Conservation (phyloP, 23 tunicate genomes). For the Ascidia mentula region DNA sequence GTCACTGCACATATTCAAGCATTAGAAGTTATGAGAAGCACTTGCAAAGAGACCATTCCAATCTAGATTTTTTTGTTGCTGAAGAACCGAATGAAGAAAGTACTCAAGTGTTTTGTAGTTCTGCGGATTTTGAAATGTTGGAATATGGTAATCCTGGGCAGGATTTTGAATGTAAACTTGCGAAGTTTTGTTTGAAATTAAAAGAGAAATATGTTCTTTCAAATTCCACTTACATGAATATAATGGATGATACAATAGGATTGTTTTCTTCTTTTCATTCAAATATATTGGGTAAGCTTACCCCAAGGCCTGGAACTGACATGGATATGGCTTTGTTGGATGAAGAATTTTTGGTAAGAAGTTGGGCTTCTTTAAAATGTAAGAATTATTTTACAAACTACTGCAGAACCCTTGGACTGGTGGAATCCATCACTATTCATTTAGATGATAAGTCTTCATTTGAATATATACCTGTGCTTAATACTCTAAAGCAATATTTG, state of each 20-base stretch:
- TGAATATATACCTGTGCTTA: slow-evolving; percentile 6
- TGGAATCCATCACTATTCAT: not conserved
- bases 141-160: not conserved
- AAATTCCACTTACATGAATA: slow-evolving; percentile 8
- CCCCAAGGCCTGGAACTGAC: not conserved
- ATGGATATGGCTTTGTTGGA: slow-evolving; percentile 9
- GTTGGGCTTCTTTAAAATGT: slow-evolving; percentile 8
- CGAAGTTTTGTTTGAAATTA: slow-evolving; percentile 7
- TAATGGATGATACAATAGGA: slow-evolving; percentile 18
- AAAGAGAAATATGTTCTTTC: slow-evolving; percentile 20
- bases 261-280: slow-evolving; percentile 9
- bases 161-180: not conserved
- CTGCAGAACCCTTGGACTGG: slow-evolving; percentile 11
- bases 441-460: slow-evolving; percentile 10
- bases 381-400: not conserved
- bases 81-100: slow-evolving; percentile 6
- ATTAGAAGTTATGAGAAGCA: slow-evolving; percentile 17
- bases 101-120: not conserved
- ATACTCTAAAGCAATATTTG: slow-evolving; percentile 14
- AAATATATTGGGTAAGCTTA: slow-evolving; percentile 8
- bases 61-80: slow-evolving; percentile 5
- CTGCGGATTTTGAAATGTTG: not conserved
- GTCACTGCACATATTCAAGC: slow-evolving; percentile 20
- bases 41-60: slow-evolving; percentile 17
- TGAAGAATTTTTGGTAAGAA: not conserved